Evolutionary conservation across 2,888 invertebrate species (phyloP).

Genomic region (Hypomecis atomaria): DNA sequence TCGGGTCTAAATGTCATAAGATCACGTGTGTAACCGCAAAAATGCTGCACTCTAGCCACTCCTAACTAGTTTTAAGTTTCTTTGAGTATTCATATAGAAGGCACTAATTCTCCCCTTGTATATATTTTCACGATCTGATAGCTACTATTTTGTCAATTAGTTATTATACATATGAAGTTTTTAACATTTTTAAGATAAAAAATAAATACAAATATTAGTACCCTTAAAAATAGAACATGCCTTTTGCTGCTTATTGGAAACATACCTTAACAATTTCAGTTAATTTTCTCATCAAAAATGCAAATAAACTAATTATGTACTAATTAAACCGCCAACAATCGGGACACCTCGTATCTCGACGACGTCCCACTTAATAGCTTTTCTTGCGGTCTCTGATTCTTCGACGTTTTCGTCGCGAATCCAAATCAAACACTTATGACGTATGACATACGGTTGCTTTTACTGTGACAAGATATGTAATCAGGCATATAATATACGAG

Average conservation of each 20-base stretch:
- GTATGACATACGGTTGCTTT: conserved; percentile 11
- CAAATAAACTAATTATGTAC: conserved; percentile 15
- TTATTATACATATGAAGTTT: too few species aligned
- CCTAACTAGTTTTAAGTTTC: too few species aligned
- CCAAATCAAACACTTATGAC: conserved; percentile 3
- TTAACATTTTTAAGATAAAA: too few species aligned
- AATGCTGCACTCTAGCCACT: too few species aligned
- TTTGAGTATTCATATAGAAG: too few species aligned
- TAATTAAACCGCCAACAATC: conserved; percentile 40
- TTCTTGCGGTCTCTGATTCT: conserved; percentile 38
- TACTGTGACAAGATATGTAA: conserved; percentile 15
- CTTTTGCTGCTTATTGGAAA: neutral
- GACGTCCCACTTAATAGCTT: conserved; percentile 51
- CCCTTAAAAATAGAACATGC: too few species aligned
- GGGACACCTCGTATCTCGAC: conserved; percentile 42
- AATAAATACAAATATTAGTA: too few species aligned
- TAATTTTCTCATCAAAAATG: conserved; percentile 13
- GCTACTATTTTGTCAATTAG: too few species aligned
- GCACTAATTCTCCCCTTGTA: too few species aligned
- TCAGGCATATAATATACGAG: conserved; percentile 12
- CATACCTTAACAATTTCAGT: conserved; percentile 6
- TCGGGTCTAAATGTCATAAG: too few species aligned
- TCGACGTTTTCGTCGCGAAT: conserved; percentile 12
- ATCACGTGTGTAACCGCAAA: too few species aligned
- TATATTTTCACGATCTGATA: too few species aligned